Conservation (phyloP, 2,888 invertebrate species). For the Stenichneumon culpator region DNA sequence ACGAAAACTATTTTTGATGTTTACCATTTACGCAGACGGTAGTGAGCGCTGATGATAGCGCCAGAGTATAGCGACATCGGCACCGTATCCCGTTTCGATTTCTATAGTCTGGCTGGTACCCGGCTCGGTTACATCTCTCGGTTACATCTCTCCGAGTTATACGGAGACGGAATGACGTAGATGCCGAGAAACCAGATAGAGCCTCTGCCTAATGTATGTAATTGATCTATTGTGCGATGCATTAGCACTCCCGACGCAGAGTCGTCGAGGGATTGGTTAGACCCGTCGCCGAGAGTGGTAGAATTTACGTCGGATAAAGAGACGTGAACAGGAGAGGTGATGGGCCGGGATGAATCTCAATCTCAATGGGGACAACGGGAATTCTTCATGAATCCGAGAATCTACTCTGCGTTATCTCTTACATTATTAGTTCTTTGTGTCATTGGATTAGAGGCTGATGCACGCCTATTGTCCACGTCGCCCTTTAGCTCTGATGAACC, state of each 20-base stretch:
- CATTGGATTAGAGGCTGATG: conserved; percentile 80
- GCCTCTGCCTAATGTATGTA: conserved; percentile 82
- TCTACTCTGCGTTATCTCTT: conserved; percentile 73
- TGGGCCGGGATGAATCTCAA: conserved; percentile 63
- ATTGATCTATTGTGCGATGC: conserved; percentile 84
- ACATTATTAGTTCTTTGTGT: conserved; percentile 78
- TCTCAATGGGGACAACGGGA: conserved; percentile 72
- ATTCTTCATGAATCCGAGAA: conserved; percentile 33
- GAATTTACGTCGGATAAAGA: conserved; percentile 64
- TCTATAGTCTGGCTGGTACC: conserved; percentile 15
- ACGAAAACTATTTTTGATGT: too few species aligned
- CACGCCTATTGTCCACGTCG: conserved; percentile 70
- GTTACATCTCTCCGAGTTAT: conserved; percentile 1
- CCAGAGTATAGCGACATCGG: conserved; percentile 4
- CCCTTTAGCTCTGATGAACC: conserved; percentile 20
- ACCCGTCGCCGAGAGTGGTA: conserved; percentile 64
- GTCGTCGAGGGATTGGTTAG: conserved; percentile 74
- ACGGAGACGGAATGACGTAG: conserved; percentile 19
- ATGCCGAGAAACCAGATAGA: conserved; percentile 46
- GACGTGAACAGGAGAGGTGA: conserved; percentile 60
- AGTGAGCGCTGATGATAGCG: neutral
- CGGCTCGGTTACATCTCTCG: conserved; percentile 18
- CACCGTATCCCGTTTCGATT: conserved; percentile 14
- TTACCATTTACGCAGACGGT: too few species aligned
- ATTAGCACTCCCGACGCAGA: conserved; percentile 79